phyloP scores from a whole-genome alignment of 2,113 vertebrate species.

The Carassius carassius region DNA sequence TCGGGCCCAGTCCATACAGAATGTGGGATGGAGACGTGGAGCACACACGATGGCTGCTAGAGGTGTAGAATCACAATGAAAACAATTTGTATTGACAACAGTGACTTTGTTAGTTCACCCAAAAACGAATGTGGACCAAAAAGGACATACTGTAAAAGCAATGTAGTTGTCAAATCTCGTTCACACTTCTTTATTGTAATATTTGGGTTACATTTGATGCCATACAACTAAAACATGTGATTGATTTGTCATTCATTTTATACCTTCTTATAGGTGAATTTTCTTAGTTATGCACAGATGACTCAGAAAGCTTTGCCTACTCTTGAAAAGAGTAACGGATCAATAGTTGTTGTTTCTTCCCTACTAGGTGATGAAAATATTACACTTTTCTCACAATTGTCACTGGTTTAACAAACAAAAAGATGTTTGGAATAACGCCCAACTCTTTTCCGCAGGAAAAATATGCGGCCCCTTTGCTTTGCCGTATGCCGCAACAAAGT shows the following conservation, averaged over 20 bases:
- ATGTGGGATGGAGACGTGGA: conserved; percentile 79
- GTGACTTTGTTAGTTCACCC: not conserved
- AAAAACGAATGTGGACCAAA: not conserved
- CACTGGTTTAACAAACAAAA: not conserved
- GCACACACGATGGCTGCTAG: conserved; percentile 77
- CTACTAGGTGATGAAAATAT: conserved; percentile 74
- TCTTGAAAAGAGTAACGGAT: conserved; percentile 78
- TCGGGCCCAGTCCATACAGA: conserved; percentile 72
- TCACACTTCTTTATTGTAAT: not conserved
- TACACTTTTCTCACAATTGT: not conserved
- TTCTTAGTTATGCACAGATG: conserved; percentile 84
- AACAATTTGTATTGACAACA: conserved; percentile 3
- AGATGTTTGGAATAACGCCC: not conserved
- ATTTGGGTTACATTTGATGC: not conserved
- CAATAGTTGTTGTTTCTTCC: conserved; percentile 84
- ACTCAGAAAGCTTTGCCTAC: conserved; percentile 76
- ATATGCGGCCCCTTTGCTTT: conserved; percentile 74
- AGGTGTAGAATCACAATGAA: conserved; percentile 69
- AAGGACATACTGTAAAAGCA: not conserved
- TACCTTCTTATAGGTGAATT: conserved; percentile 80
- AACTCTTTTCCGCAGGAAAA: conserved; percentile 70
- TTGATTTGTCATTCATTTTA: not conserved
- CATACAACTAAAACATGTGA: not conserved
- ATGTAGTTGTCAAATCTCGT: not conserved
- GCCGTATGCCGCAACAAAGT: conserved; percentile 82